These are phyloP conservation scores for Oreochromis tanganicae DNA, from an alignment of 2,113 vertebrate genomes.

Conservation along the genomic window DNA sequence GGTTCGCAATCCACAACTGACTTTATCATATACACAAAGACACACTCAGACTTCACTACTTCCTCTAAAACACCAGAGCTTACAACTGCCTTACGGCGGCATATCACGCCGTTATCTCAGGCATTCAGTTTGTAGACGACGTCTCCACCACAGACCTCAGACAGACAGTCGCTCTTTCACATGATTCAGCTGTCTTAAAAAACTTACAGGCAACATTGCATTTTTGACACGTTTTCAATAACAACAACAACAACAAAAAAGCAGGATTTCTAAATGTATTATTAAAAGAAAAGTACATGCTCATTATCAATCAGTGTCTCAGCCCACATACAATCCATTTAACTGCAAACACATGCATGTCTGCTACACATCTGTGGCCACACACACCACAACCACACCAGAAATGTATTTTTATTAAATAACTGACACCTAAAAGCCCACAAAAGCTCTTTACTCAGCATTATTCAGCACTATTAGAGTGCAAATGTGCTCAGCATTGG, in stretches of 20 bases:
- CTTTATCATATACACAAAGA: background rate
- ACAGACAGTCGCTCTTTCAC: background rate
- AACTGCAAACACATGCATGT: background rate
- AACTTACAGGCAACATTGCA: background rate
- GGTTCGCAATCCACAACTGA: background rate
- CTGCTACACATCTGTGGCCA: background rate
- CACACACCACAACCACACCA: background rate
- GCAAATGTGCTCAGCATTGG: background rate
- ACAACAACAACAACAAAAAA: background rate
- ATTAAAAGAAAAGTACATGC: background rate
- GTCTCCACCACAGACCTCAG: slow-evolving; percentile 1
- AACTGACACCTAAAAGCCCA: background rate
- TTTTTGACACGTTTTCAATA: background rate
- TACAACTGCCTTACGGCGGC: background rate
- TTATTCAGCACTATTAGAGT: slow-evolving; percentile 1
- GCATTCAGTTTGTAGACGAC: background rate
- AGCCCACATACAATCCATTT: background rate
- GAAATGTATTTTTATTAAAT: background rate
- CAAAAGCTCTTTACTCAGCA: slow-evolving; percentile 3
- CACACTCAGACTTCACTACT: background rate
- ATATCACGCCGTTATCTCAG: background rate
- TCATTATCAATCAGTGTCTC: background rate
- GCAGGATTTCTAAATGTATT: background rate
- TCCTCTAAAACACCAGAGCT: background rate
- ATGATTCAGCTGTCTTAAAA: background rate